Evolutionary conservation across 2,113 vertebrate genomes (phyloP).

Genomic region (Peromyscus polionotus): DNA sequence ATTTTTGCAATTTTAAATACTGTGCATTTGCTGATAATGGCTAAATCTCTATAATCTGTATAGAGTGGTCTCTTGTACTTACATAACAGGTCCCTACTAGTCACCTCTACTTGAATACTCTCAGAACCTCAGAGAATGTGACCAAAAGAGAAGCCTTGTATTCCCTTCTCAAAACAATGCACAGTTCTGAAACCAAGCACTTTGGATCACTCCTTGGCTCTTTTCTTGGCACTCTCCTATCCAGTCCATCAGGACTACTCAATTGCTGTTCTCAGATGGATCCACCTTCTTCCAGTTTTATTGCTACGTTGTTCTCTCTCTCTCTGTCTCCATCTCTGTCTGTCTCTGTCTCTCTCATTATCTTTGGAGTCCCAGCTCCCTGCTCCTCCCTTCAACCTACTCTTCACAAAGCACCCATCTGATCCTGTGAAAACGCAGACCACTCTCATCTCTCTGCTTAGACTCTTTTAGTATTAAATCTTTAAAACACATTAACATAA

Average conservation of each 20-base stretch:
- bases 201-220: not conserved
- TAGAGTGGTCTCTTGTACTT: not conserved
- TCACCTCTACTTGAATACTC: not conserved
- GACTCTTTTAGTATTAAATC: not conserved
- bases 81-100: not conserved
- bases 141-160: not conserved
- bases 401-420: not conserved
- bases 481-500: not conserved
- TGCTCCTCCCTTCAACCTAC: not conserved
- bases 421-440: not conserved
- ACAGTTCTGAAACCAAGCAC: not conserved
- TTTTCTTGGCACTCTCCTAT: not conserved
- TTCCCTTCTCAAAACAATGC: not conserved
- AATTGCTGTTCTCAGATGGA: not conserved
- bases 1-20: not conserved
- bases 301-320: not conserved
- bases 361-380: not conserved
- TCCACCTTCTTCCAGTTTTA: not conserved
- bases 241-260: not conserved
- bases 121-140: not conserved
- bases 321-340: not conserved
- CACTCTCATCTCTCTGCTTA: not conserved
- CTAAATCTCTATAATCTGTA: not conserved
- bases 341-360: not conserved
- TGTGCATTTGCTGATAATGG: not conserved